phyloP scores from a whole-genome alignment of 2,888 invertebrate species.

The Drosophila quasianomalipes region DNA sequence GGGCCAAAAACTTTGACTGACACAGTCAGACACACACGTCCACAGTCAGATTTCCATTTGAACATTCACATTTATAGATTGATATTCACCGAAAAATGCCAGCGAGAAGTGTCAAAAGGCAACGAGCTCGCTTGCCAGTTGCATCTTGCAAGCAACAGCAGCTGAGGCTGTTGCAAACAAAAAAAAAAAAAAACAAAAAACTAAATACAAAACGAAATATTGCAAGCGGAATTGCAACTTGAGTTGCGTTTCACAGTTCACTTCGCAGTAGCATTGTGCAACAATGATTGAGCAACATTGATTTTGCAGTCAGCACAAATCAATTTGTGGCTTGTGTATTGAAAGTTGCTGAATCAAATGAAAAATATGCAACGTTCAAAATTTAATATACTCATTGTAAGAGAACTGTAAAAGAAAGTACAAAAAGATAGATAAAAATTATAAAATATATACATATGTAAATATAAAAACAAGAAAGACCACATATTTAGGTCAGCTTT shows the following conservation, averaged over 20 bases:
- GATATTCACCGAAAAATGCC: conserved; percentile 15
- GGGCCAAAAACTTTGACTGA: conserved; percentile 14
- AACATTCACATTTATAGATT: conserved; percentile 3
- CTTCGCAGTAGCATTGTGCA: conserved; percentile 21
- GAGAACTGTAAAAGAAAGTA: background rate
- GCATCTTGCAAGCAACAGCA: background rate
- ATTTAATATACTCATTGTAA: background rate
- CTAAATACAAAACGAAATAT: background rate
- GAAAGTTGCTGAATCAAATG: conserved; percentile 2
- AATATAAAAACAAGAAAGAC: background rate
- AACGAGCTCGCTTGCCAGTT: background rate
- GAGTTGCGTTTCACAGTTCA: conserved; percentile 20
- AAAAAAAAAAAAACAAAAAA: background rate
- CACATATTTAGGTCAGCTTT: too few relatives aligned
- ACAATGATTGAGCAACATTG: background rate
- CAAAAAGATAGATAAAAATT: background rate
- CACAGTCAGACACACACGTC: conserved; percentile 4
- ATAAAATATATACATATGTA: background rate
- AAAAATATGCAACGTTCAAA: background rate
- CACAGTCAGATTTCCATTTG: background rate
- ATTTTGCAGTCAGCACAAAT: background rate
- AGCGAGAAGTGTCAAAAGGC: conserved; percentile 42
- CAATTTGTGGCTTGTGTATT: conserved; percentile 13
- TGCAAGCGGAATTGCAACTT: conserved; percentile 29
- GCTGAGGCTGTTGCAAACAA: background rate